These are phyloP conservation scores for Calidris pugnax DNA, from an alignment of 2,113 vertebrate species.

Conservation along the genomic window DNA sequence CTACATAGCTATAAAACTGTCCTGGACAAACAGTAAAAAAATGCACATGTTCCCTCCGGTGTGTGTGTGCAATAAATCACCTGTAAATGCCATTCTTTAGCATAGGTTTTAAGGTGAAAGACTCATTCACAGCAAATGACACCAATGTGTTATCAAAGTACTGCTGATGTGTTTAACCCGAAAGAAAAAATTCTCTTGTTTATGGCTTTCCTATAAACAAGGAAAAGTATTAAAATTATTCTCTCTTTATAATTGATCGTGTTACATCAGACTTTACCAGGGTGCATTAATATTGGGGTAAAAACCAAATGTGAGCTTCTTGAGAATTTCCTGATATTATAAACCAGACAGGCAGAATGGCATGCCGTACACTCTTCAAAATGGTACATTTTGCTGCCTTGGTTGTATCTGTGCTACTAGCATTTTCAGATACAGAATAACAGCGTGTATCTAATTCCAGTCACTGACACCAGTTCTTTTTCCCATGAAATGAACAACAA, in stretches of 20 bases:
- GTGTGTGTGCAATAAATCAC: background rate
- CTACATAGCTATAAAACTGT: background rate
- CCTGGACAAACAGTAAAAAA: background rate
- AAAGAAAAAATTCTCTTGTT: background rate
- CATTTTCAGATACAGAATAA: background rate
- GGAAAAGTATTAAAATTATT: background rate
- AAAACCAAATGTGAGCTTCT: background rate
- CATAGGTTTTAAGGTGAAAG: background rate
- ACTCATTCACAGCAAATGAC: background rate
- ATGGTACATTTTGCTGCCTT: background rate
- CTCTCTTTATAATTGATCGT: background rate
- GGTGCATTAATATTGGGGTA: background rate
- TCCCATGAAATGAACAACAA: background rate
- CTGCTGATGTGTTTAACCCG: background rate
- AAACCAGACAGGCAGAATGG: background rate
- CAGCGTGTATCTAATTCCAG: background rate
- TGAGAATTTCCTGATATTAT: background rate
- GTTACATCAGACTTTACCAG: background rate
- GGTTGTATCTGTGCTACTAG: background rate
- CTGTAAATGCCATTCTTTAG: background rate
- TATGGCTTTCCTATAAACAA: background rate
- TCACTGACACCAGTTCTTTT: background rate
- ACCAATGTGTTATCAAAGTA: background rate
- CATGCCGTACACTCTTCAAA: background rate
- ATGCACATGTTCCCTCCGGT: fast-evolving